These are phyloP conservation scores for Muscidifurax raptorellus DNA, from an alignment of 1,140 invertebrate species.

Conservation along the genomic window DNA sequence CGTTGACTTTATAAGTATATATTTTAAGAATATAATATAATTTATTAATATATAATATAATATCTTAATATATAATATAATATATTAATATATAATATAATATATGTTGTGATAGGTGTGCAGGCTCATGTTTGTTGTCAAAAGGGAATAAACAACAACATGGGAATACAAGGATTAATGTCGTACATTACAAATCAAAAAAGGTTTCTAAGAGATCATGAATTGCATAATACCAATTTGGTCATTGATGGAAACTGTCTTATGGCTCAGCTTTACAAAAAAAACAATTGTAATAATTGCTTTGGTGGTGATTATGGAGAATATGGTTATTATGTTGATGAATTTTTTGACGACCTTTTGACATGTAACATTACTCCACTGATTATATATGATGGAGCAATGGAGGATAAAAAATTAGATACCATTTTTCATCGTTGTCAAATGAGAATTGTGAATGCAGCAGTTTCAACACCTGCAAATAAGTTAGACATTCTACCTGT, in stretches of 20 bases:
- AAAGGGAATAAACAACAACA: neutral
- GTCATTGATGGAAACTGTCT: slow-evolving; percentile 91
- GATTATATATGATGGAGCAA: slow-evolving; percentile 89
- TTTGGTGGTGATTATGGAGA: slow-evolving; percentile 93
- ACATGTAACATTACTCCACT: slow-evolving; percentile 85
- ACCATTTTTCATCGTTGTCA: slow-evolving; percentile 81
- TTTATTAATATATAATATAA: no score
- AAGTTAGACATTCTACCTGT: slow-evolving; percentile 80
- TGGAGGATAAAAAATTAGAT: slow-evolving; percentile 84
- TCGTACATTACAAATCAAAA: neutral
- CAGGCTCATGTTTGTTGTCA: no score
- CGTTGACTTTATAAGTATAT: no score
- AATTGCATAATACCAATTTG: slow-evolving; percentile 79
- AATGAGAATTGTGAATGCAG: slow-evolving; percentile 78
- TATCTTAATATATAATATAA: no score
- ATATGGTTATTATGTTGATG: slow-evolving; percentile 78
- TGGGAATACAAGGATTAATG: slow-evolving; percentile 9
- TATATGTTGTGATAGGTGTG: no score
- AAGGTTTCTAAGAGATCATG: neutral
- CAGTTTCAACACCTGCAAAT: slow-evolving; percentile 69
- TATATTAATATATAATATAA: no score
- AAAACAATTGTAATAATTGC: slow-evolving; percentile 78
- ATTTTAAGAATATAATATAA: no score
- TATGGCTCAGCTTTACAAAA: slow-evolving; percentile 83
- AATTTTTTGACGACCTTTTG: slow-evolving; percentile 84